Percentiles rank a stretch among this genome's conserved stretches.
phyloP scores from a whole-genome alignment of 2,888 invertebrate genomes.

The Yponomeuta evonymella region DNA sequence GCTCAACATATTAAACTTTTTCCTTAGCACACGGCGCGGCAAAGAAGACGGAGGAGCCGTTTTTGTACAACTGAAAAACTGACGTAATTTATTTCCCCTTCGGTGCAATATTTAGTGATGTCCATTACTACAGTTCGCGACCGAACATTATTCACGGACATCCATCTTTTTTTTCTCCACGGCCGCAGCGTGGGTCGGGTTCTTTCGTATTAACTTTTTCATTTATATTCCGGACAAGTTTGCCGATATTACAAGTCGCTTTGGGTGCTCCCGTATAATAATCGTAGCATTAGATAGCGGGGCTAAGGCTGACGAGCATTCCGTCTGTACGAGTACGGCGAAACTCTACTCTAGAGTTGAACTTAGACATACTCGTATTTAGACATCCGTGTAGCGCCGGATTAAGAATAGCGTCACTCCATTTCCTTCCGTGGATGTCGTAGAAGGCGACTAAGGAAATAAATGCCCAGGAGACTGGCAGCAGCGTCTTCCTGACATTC shows the following conservation, averaged over 20 bases:
- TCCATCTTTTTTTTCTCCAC: constrained; percentile 67
- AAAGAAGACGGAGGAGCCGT: constrained; percentile 65
- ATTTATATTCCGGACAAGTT: constrained; percentile 52
- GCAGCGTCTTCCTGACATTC: too few relatives aligned
- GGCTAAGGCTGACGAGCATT: too few relatives aligned
- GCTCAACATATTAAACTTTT: constrained; percentile 67
- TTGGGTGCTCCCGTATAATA: neutral
- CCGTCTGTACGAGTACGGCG: too few relatives aligned
- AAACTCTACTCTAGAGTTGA: too few relatives aligned
- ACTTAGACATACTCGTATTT: too few relatives aligned
- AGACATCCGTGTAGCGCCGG: too few relatives aligned
- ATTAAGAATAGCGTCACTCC: too few relatives aligned
- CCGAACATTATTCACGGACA: constrained; percentile 72
- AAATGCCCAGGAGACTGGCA: too few relatives aligned
- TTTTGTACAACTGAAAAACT: constrained; percentile 71
- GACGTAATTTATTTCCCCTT: constrained; percentile 72
- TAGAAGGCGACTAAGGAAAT: too few relatives aligned
- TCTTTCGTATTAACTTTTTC: constrained; percentile 67
- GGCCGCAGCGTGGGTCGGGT: constrained; percentile 50
- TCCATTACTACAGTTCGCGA: constrained; percentile 75
- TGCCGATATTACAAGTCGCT: constrained; percentile 39
- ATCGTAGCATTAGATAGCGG: neutral
- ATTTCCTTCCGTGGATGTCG: too few relatives aligned
- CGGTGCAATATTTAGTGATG: constrained; percentile 75
- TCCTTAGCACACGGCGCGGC: constrained; percentile 47